These are phyloP conservation scores for Siniperca obscura DNA, from an alignment of 2,797 vertebrate species.

Conservation along the genomic window DNA sequence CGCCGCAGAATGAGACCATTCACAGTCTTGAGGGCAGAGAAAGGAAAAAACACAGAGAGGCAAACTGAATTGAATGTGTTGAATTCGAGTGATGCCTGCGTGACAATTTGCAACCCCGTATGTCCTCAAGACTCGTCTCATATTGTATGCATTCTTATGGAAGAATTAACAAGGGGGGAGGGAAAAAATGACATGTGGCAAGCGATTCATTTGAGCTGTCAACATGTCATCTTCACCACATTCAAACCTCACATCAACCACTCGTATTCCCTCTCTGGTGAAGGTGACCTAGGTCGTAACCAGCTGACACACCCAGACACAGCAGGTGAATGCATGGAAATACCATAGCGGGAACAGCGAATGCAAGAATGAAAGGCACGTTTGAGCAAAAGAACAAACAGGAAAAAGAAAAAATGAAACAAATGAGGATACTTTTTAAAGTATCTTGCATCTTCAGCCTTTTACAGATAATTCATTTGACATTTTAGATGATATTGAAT, in stretches of 20 bases:
- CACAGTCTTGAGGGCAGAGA: slow-evolving; percentile 50
- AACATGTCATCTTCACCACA: slow-evolving; percentile 80
- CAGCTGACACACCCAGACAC: slow-evolving; percentile 71
- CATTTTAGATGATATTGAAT: slow-evolving; percentile 16
- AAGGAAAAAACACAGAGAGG: slow-evolving; percentile 31
- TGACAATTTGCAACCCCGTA: slow-evolving; percentile 72
- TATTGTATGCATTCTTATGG: slow-evolving; percentile 74
- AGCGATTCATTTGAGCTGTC: slow-evolving; percentile 83
- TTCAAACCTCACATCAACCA: slow-evolving; percentile 72
- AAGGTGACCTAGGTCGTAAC: slow-evolving; percentile 80
- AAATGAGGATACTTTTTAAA: slow-evolving; percentile 9
- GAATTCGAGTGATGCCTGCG: slow-evolving; percentile 57
- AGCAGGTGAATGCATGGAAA: slow-evolving; percentile 78
- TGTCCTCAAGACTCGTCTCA: slow-evolving; percentile 63
- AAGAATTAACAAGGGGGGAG: slow-evolving; percentile 74
- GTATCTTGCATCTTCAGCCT: slow-evolving; percentile 7
- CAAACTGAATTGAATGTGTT: slow-evolving; percentile 58
- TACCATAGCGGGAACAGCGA: slow-evolving; percentile 38
- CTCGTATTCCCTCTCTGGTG: slow-evolving; percentile 67
- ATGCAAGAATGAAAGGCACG: slow-evolving; percentile 19
- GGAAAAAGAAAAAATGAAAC: slow-evolving; percentile 14
- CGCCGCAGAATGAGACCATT: slow-evolving; percentile 65
- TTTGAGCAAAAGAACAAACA: slow-evolving; percentile 1
- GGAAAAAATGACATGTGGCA: slow-evolving; percentile 76
- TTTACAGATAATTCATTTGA: slow-evolving; percentile 5